A percentile compares a stretch with the other conserved stretches of the same genome.
Conservation (phyloP, 1,140 invertebrate genomes). For the Vollenhovia emeryi region DNA sequence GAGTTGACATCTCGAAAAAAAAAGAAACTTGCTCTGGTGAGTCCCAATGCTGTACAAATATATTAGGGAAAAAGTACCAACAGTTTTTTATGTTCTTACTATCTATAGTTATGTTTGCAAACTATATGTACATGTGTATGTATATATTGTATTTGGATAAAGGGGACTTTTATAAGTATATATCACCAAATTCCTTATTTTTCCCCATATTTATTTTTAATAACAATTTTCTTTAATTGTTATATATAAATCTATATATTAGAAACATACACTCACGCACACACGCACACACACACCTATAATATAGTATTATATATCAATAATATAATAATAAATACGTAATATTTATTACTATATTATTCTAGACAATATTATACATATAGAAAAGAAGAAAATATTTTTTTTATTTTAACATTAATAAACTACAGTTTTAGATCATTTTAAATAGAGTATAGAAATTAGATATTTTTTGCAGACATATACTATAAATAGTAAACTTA, state of each 20-base stretch:
- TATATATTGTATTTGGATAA: neutral
- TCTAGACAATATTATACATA: neutral
- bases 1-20: conserved; percentile 23
- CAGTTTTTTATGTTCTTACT: conserved; percentile 63
- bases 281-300: no score
- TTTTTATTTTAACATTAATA: neutral
- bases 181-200: neutral
- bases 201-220: neutral
- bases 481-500: conserved; percentile 65
- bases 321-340: no score
- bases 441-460: conserved; percentile 4
- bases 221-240: neutral
- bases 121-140: conserved; percentile 16
- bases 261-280: no score
- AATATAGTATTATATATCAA: no score
- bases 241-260: neutral
- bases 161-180: neutral
- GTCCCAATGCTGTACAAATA: conserved; percentile 47
- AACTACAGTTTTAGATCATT: conserved; percentile 9
- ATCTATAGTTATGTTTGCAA: conserved; percentile 62
- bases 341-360: no score
- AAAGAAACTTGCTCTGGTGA: conserved; percentile 54
- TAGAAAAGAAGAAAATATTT: neutral
- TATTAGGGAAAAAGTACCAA: conserved; percentile 24
- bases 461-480: conserved; percentile 68